Evolutionary conservation across 2,888 invertebrate genomes (phyloP).

Genomic region (Antitype chi): DNA sequence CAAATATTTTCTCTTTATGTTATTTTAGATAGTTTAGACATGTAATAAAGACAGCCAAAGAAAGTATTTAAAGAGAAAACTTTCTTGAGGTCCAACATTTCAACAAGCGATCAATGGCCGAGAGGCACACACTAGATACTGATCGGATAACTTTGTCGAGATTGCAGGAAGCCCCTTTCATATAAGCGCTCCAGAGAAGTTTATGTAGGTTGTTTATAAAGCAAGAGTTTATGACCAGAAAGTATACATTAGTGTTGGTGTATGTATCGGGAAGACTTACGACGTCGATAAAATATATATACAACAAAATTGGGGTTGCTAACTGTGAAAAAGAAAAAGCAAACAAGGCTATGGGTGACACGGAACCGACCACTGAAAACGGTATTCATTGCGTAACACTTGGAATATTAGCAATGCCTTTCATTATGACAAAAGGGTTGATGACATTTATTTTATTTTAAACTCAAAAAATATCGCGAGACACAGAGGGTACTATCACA

Average conservation of each 20-base stretch:
- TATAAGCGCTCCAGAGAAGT: conserved; percentile 3
- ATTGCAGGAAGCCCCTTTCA: conserved; percentile 26
- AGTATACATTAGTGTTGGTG: conserved; percentile 1
- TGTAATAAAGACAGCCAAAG: not conserved
- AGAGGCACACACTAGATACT: conserved; percentile 14
- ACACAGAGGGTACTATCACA: not conserved
- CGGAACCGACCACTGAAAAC: not conserved
- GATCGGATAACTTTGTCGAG: conserved; percentile 36
- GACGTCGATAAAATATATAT: not conserved
- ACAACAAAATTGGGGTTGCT: not conserved
- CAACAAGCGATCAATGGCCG: conserved; percentile 16
- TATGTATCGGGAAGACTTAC: not conserved
- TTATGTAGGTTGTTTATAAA: conserved; percentile 20
- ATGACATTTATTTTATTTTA: not conserved
- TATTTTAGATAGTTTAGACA: not conserved
- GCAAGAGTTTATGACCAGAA: conserved; percentile 7
- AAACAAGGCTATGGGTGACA: not conserved
- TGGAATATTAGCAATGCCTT: too few species aligned
- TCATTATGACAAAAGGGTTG: too few species aligned
- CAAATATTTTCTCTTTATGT: not conserved
- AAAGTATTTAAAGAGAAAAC: conserved; percentile 1
- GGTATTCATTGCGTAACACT: not conserved
- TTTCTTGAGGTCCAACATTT: not conserved
- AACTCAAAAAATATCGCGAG: not conserved
- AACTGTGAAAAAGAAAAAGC: not conserved